phyloP scores from a whole-genome alignment of 2,888 invertebrate genomes.

The Acrobasis repandana region DNA sequence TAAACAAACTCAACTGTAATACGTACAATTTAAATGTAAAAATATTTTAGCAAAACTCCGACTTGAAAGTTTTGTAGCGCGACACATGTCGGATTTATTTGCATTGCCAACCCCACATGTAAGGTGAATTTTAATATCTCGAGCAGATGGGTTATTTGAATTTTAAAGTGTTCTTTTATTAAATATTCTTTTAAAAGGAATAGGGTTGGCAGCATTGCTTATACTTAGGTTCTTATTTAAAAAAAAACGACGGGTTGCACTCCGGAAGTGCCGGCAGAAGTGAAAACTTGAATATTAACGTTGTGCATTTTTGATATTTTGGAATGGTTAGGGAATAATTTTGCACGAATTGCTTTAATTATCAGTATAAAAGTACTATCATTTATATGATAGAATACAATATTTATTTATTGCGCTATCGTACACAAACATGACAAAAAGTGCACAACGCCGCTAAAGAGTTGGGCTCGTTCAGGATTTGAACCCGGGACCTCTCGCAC shows the following conservation, averaged over 20 bases:
- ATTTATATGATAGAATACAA: no score
- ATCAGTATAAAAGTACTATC: no score
- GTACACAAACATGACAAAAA: not conserved
- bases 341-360: no score
- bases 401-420: no score
- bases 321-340: no score
- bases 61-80: not conserved
- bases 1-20: not conserved
- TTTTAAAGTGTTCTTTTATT: constrained; percentile 14
- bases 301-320: no score
- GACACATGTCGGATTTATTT: constrained; percentile 1
- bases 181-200: constrained; percentile 13
- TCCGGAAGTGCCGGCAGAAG: no score
- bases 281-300: no score
- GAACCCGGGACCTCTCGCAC: no score
- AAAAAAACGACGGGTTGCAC: no score
- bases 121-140: constrained; percentile 14
- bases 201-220: not conserved
- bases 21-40: not conserved
- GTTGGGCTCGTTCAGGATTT: no score
- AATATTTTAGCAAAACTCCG: not conserved
- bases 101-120: constrained; percentile 9
- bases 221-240: not conserved
- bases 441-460: no score
- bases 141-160: constrained; percentile 12